phyloP scores from a whole-genome alignment of 2,797 vertebrate species.

The Bucorvus abyssinicus region DNA sequence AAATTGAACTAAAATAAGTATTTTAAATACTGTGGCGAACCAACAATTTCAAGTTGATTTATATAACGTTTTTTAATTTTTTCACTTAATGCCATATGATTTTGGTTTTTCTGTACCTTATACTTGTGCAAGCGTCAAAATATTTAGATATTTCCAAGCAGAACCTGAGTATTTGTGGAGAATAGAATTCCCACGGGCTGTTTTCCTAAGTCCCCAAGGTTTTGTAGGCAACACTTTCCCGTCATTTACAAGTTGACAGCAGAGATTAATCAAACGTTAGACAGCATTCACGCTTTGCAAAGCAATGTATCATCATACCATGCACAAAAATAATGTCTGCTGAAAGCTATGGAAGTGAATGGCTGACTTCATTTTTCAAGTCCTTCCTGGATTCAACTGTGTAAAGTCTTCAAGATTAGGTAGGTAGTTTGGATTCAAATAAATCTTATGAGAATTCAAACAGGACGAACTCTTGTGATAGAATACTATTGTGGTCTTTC shows the following conservation, averaged over 20 bases:
- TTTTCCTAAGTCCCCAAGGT: background rate
- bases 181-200: background rate
- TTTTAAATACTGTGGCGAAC: background rate
- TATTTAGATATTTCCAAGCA: background rate
- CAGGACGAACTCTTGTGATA: background rate
- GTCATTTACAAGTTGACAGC: background rate
- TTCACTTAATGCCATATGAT: background rate
- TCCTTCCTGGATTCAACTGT: background rate
- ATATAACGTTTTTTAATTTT: background rate
- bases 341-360: background rate
- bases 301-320: background rate
- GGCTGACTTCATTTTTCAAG: background rate
- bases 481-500: background rate
- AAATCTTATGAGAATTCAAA: background rate
- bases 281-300: background rate
- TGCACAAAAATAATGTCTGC: background rate
- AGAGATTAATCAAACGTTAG: background rate
- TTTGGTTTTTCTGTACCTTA: background rate
- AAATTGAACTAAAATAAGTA: background rate
- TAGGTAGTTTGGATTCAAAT: background rate
- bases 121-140: background rate
- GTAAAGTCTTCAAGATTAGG: background rate
- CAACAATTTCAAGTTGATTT: background rate
- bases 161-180: background rate
- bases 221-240: background rate